phyloP scores from a whole-genome alignment of 30 jellyfish, hydroid and myxozoan genomes.

The Clytia hemisphaerica region DNA sequence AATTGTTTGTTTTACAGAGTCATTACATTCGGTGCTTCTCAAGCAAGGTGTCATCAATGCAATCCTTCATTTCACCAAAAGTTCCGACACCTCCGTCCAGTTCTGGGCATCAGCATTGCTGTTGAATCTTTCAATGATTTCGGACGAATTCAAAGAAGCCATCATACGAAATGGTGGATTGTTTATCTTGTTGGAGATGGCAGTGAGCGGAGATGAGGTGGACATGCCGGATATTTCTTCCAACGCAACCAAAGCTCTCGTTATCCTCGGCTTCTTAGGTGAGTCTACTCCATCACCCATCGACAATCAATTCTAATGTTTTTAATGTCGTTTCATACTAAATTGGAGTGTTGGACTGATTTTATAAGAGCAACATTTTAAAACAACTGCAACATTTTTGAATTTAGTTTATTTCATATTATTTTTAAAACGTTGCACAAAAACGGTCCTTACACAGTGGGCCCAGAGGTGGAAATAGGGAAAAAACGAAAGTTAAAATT shows the following conservation, averaged over 20 bases:
- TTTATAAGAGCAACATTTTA: no score
- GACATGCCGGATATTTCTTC: conserved; percentile 68
- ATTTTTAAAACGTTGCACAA: no score
- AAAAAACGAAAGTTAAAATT: no score
- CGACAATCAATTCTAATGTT: neutral
- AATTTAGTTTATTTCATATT: no score
- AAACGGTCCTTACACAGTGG: no score
- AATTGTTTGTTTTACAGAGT: conserved; percentile 45
- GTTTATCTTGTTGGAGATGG: conserved; percentile 60
- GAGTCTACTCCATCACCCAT: neutral
- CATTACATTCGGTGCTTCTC: conserved; percentile 31
- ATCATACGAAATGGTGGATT: conserved; percentile 79
- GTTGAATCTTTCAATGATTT: conserved; percentile 63
- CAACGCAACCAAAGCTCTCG: conserved; percentile 76
- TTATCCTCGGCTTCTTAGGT: conserved; percentile 76
- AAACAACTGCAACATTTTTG: no score
- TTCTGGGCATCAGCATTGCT: conserved; percentile 89
- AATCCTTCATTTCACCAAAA: conserved; percentile 34
- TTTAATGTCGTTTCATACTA: neutral
- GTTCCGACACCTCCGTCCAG: conserved; percentile 54
- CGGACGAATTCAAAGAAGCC: conserved; percentile 62
- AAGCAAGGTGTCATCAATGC: conserved; percentile 53
- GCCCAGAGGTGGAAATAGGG: no score
- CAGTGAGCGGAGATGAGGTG: conserved; percentile 58
- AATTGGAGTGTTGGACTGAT: no score